Conservation (phyloP, 2,113 vertebrate genomes). For the Tachysurus vachellii region DNA sequence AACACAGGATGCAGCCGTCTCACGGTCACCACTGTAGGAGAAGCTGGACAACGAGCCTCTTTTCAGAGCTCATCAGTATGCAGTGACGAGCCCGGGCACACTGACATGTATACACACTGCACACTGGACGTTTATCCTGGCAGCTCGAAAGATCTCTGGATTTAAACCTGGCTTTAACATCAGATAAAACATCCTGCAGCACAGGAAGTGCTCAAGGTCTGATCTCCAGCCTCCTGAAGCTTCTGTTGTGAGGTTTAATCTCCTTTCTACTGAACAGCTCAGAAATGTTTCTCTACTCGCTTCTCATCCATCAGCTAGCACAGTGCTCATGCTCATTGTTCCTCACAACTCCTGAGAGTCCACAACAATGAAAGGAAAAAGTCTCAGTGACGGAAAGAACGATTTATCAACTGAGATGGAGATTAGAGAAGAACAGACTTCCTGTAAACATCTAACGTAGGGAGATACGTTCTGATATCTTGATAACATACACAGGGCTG, state of each 20-base stretch:
- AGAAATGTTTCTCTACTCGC: neutral
- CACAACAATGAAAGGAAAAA: neutral
- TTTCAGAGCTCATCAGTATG: neutral
- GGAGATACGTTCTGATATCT: neutral
- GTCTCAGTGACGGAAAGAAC: neutral
- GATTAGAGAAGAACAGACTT: neutral
- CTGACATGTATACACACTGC: slow-evolving; percentile 17
- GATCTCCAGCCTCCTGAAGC: slow-evolving; percentile 4
- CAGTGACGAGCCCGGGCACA: neutral
- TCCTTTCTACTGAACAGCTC: neutral
- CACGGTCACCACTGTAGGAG: neutral
- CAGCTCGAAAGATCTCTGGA: slow-evolving; percentile 1
- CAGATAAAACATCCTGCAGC: slow-evolving; percentile 31
- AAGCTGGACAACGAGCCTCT: neutral
- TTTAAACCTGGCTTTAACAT: neutral
- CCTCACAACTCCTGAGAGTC: neutral
- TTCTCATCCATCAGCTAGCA: neutral
- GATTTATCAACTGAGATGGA: neutral
- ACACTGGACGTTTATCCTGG: slow-evolving; percentile 37
- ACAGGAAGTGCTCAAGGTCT: slow-evolving; percentile 23
- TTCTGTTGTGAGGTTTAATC: too few species aligned
- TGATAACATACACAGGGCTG: neutral
- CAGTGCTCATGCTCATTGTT: neutral
- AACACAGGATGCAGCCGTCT: neutral
- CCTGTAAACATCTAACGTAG: neutral